Base-by-base conservation (phyloP, 2,797 vertebrate genomes). In the Paguma larvata region DNA sequence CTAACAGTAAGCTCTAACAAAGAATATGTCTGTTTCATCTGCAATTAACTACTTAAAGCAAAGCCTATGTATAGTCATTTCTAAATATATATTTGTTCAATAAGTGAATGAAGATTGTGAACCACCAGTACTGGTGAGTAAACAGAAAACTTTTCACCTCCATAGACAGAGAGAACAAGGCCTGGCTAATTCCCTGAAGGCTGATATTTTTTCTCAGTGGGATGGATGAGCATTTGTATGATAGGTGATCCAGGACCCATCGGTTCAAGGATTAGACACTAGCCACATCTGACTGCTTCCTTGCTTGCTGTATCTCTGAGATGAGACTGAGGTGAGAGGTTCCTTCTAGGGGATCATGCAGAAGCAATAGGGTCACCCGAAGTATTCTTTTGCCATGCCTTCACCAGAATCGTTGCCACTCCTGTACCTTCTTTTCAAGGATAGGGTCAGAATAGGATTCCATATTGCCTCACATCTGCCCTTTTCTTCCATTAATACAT, bases 291-390 rank as follows among this genome's bases (percentile, higher is more conserved):
- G n/a, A 46, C 34, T 46, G 27, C 34, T 53, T 87, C 44, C 27
- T 73, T 92, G 6, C 4, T 2, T 18, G 11, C 4, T 8, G 6
- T 10, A 44, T 2, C 9, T 0, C 1, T n/a, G n/a, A n/a, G n/a
- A n/a, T 62, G 46, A n/a, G 70, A 11, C 68, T 7, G 2, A 89
- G 2, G 21, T 63, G 27, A 63, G 2, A 59, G 15, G 10, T 10
- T 2, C 14, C 2, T 11, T 88, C 38, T 32, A 2, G 38, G 21
- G n/a, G 38, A 85, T 30, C n/a, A 41, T 56, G 8, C 23, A 44
- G 14, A 32, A 65, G 21, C 4, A 30, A 1, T 9, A 11, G 53
- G 6, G 25, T 32, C 7, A 41, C 21, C n/a, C 14, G 27, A 1
- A 30, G 13, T 44, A 18, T 73, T 78, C 23, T 30, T 79, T 59